These are phyloP conservation scores for Drosophila jambulina DNA, from an alignment of 1,140 invertebrate species.

Conservation along the genomic window DNA sequence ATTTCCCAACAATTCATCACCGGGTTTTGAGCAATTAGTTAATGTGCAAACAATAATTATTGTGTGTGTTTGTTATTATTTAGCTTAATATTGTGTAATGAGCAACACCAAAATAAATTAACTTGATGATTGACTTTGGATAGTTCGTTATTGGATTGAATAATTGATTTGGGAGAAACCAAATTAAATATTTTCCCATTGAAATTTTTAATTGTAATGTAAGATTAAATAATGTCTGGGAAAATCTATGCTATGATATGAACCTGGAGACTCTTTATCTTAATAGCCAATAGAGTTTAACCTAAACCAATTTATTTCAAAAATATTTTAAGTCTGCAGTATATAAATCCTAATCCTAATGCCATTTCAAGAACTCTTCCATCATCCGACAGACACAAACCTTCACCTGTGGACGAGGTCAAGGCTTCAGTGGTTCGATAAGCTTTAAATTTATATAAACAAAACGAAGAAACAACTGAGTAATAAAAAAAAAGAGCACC, in stretches of 20 bases:
- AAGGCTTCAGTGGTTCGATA: slow-evolving; percentile 29
- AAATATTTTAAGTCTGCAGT: background rate
- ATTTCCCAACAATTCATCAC: slow-evolving; percentile 14
- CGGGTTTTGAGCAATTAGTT: slow-evolving; percentile 16
- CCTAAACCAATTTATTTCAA: background rate
- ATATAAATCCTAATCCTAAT: background rate
- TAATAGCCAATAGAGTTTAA: background rate
- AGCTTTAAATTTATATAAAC: slow-evolving; percentile 8
- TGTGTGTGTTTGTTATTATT: background rate
- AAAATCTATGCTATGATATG: background rate
- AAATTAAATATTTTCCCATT: background rate
- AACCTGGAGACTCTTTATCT: background rate
- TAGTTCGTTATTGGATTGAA: background rate
- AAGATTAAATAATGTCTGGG: background rate
- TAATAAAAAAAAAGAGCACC: slow-evolving; percentile 21
- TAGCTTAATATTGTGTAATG: slow-evolving; percentile 17
- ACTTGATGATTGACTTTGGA: slow-evolving; percentile 8
- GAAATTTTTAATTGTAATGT: too few relatives aligned
- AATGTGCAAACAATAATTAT: slow-evolving; percentile 21
- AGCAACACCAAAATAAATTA: background rate
- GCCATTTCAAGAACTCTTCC: slow-evolving; percentile 18
- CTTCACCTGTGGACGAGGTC: slow-evolving; percentile 36
- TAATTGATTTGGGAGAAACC: slow-evolving; percentile 8
- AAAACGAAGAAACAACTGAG: slow-evolving; percentile 2
- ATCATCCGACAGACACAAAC: slow-evolving; percentile 6